Conservation (phyloP, 1,140 invertebrate species). For the Penaeus indicus region DNA sequence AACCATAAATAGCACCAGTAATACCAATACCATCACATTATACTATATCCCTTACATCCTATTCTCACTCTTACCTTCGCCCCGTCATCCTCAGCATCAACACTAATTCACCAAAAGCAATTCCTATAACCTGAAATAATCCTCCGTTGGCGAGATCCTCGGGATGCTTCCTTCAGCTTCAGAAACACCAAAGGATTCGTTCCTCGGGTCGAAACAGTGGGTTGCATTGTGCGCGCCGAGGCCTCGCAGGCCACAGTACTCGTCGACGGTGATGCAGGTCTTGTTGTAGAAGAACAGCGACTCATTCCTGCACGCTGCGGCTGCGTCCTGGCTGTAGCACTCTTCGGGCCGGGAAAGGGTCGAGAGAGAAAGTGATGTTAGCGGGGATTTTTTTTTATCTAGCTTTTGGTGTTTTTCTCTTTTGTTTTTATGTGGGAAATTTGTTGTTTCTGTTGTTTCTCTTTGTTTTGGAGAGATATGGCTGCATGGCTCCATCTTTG, state of each 20-base stretch:
- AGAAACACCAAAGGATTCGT: background rate
- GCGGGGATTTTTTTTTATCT: too few relatives aligned
- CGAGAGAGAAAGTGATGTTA: too few relatives aligned
- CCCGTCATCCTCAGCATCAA: background rate
- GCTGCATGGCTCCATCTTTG: too few relatives aligned
- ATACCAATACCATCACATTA: background rate
- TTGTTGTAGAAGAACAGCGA: background rate
- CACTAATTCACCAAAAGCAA: constrained; percentile 64
- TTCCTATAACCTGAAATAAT: constrained; percentile 10
- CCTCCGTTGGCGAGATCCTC: constrained; percentile 2
- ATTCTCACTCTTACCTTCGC: too few relatives aligned
- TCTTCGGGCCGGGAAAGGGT: background rate
- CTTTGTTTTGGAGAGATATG: too few relatives aligned
- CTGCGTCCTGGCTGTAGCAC: background rate
- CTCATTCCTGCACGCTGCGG: background rate
- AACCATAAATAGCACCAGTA: background rate
- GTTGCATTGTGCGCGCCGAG: background rate
- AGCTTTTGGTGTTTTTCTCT: too few relatives aligned
- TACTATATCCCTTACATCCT: background rate
- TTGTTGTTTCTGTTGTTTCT: too few relatives aligned
- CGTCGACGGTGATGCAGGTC: background rate
- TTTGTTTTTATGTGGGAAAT: too few relatives aligned
- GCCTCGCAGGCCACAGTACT: too few relatives aligned
- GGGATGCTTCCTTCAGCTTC: constrained; percentile 1
- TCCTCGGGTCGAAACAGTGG: background rate